Conservation (phyloP, 2,888 invertebrate species). For the Drosophila rubida region DNA sequence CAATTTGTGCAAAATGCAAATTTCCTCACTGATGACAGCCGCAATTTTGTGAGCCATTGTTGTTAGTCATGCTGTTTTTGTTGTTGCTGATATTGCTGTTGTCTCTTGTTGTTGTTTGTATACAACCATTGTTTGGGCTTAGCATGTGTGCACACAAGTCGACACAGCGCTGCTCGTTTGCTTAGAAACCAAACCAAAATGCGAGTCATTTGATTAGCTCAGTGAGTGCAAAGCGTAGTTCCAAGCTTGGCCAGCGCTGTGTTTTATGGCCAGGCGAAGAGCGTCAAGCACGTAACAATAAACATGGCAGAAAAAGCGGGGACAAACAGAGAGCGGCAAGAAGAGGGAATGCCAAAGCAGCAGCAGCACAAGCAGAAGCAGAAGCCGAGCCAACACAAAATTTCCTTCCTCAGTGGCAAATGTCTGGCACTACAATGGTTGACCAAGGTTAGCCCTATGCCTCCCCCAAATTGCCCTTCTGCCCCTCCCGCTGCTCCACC, state of each 20-base stretch:
- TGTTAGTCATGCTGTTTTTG: slow-evolving; percentile 44
- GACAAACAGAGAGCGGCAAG: background rate
- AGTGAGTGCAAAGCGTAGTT: slow-evolving; percentile 1
- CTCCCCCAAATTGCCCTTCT: background rate
- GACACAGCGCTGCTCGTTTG: slow-evolving; percentile 27
- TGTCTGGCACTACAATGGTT: slow-evolving; percentile 60
- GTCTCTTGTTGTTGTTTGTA: slow-evolving; percentile 50
- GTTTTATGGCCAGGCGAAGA: slow-evolving; percentile 12
- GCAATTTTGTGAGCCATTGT: slow-evolving; percentile 74
- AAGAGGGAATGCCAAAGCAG: slow-evolving; percentile 1
- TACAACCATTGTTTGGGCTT: slow-evolving; percentile 54
- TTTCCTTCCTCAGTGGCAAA: slow-evolving; percentile 56
- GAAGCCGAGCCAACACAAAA: slow-evolving; percentile 42
- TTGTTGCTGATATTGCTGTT: slow-evolving; percentile 21
- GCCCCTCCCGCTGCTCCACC: background rate
- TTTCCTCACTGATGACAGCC: slow-evolving; percentile 79
- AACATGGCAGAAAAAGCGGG: slow-evolving; percentile 27
- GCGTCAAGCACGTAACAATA: slow-evolving; percentile 51
- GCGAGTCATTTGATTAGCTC: background rate
- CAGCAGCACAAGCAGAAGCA: slow-evolving; percentile 12
- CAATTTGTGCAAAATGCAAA: slow-evolving; percentile 80
- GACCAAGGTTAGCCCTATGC: slow-evolving; percentile 50
- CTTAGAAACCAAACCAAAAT: slow-evolving; percentile 1
- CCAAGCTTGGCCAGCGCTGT: slow-evolving; percentile 24
- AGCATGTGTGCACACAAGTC: slow-evolving; percentile 35